These are phyloP conservation scores for Phyllotreta cruciferae DNA, from an alignment of 2,888 invertebrate species.

Conservation along the genomic window DNA sequence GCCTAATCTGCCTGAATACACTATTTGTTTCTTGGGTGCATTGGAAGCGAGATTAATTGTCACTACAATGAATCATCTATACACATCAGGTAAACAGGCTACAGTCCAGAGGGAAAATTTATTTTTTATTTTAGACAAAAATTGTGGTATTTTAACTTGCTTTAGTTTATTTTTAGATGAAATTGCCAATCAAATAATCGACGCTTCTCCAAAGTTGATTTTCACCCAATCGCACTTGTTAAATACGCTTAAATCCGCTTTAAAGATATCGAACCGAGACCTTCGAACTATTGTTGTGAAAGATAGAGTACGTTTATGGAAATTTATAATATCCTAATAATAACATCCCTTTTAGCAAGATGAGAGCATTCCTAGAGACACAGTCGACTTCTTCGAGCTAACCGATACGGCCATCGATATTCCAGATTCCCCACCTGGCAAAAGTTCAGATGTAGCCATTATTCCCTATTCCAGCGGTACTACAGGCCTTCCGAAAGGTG, in stretches of 20 bases:
- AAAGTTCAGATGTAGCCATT: constrained; percentile 66
- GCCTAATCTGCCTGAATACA: constrained; percentile 80
- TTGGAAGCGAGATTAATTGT: constrained; percentile 73
- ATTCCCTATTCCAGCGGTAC: constrained; percentile 89
- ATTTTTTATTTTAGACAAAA: background rate
- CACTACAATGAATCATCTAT: constrained; percentile 77
- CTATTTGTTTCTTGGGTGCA: constrained; percentile 71
- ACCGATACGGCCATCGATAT: constrained; percentile 56
- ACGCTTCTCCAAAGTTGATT: constrained; percentile 69
- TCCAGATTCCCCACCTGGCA: constrained; percentile 61
- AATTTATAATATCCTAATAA: background rate
- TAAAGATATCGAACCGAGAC: constrained; percentile 56
- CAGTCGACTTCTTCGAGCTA: constrained; percentile 35
- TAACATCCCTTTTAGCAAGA: constrained; percentile 30
- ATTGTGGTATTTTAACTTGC: background rate
- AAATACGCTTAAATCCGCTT: constrained; percentile 60
- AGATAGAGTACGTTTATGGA: constrained; percentile 49
- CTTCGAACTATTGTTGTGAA: constrained; percentile 65
- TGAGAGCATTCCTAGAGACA: constrained; percentile 33
- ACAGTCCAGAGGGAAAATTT: background rate
- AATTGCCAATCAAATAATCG: constrained; percentile 68
- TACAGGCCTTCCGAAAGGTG: constrained; percentile 82
- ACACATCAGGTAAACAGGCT: constrained; percentile 61
- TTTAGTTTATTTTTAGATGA: constrained; percentile 69
- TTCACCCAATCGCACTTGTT: constrained; percentile 65